These are phyloP conservation scores for Delphinapterus leucas DNA, from an alignment of 2,113 vertebrate species.

Conservation along the genomic window DNA sequence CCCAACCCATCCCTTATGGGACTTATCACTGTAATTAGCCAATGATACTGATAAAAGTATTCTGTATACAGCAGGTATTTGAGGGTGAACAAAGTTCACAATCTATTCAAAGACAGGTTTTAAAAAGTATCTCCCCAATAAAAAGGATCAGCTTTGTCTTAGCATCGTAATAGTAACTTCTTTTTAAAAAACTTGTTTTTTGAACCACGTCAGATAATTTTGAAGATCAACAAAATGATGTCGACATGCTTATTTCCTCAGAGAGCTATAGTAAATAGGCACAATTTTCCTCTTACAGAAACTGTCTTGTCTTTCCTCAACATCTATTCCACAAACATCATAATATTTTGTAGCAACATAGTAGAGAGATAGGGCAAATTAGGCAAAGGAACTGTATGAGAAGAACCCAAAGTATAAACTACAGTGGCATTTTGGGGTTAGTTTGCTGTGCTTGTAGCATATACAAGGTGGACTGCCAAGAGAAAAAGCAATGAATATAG, in stretches of 20 bases:
- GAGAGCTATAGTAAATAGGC: not conserved
- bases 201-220: not conserved
- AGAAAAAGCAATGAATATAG: not conserved
- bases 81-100: not conserved
- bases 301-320: not conserved
- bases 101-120: slow-evolving; percentile 19
- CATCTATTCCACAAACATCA: not conserved
- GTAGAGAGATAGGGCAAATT: not conserved
- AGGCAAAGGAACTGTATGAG: not conserved
- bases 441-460: not conserved
- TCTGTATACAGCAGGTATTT: not conserved
- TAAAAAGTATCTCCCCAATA: not conserved
- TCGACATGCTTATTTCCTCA: not conserved
- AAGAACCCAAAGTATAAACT: not conserved
- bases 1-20: not conserved
- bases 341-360: not conserved
- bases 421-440: not conserved
- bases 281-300: not conserved
- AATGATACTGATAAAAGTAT: not conserved
- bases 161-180: not conserved
- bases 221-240: not conserved
- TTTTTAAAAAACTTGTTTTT: not conserved
- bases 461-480: not conserved
- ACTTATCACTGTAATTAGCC: not conserved
- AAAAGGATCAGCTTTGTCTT: not conserved